Evolutionary conservation across 2,113 vertebrate species (phyloP).

Genomic region (Ageneiosus marmoratus): DNA sequence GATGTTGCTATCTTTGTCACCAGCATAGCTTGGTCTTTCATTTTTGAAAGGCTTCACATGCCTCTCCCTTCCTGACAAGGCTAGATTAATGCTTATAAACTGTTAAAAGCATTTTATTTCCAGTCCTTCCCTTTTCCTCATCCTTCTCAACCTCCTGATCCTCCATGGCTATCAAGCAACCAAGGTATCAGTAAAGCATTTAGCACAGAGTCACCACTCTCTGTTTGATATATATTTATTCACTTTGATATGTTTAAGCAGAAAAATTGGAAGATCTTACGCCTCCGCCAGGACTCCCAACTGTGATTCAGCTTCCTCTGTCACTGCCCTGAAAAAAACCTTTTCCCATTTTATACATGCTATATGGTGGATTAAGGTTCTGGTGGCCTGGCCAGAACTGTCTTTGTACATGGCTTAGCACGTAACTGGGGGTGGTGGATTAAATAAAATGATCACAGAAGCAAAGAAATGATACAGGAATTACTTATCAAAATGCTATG

Average conservation of each 20-base stretch:
- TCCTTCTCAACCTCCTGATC: constrained; percentile 22
- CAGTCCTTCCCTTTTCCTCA: constrained; percentile 48
- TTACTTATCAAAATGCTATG: constrained; percentile 99
- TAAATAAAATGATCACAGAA: constrained; percentile 99
- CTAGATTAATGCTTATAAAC: constrained; percentile 63
- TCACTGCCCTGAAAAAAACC: constrained; percentile 43
- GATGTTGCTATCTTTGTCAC: constrained; percentile 72
- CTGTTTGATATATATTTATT: constrained; percentile 76
- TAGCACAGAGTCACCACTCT: constrained; percentile 64
- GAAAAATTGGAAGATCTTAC: constrained; percentile 60
- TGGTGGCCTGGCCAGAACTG: constrained; percentile 80
- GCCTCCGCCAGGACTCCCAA: constrained; percentile 40
- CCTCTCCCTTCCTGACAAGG: constrained; percentile 59
- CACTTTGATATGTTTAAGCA: constrained; percentile 76
- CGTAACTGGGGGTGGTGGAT: constrained; percentile 92
- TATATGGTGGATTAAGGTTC: constrained; percentile 84
- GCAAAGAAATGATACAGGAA: constrained; percentile 99
- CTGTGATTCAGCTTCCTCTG: constrained; percentile 54
- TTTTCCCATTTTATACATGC: constrained; percentile 70
- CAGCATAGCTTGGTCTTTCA: constrained; percentile 67
- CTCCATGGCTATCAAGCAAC: constrained; percentile 59
- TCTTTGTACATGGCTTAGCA: constrained; percentile 97
- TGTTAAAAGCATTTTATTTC: constrained; percentile 73
- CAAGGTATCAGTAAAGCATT: constrained; percentile 66
- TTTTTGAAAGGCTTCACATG: constrained; percentile 64